Base-by-base conservation (phyloP, 2,888 invertebrate species). In the Poecilus cupreus region DNA sequence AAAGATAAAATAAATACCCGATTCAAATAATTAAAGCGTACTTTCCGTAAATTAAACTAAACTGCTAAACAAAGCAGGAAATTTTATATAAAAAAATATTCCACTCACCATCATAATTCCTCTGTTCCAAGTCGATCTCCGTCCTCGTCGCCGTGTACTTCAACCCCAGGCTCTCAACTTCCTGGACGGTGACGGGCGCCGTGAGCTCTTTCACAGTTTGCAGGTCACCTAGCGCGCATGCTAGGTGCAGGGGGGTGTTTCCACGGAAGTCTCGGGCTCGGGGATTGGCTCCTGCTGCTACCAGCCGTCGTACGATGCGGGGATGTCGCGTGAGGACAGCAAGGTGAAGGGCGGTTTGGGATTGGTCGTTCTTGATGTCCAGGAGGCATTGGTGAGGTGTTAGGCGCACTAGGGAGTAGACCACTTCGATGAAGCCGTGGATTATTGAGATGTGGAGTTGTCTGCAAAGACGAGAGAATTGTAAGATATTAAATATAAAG, bases 211-310 rank as follows among this genome's bases (percentile, higher is more conserved):
- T 92, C 6, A 96, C 92, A 86, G 95, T 94, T 49, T 92, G 91
- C 37, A 93, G 86, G 86, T 95, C 93, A 5, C 95, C 95, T 16
- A 91, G 90, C 82, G 91, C 90, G 81, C 95, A 94, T 0, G 97
- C 97, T 82, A 97, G 90, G 88, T 98, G 98, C 5, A 98, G 89
- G 0, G 97, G 94, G 0, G 97, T 97, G 88, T 97, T 96, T 2
- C 98, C 98, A 82, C 92, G 90, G 76, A 92, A 89, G 87, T 97
- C 96, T 70, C 96, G 91, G 64, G 92, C 90, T 46, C 90, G 91
- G 1, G 93, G 90, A 84, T 85, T 86, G 0, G 96, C 96, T 16
- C 97, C 97, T 0, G 96, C 96, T 26, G 94, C 91, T 26, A 97
- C 92, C 82, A 98, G 90, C 90, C 94, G 93, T 83, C 96, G 91